Evolutionary conservation across 2,113 vertebrate species (phyloP).

Genomic region (Cyanistes caeruleus): DNA sequence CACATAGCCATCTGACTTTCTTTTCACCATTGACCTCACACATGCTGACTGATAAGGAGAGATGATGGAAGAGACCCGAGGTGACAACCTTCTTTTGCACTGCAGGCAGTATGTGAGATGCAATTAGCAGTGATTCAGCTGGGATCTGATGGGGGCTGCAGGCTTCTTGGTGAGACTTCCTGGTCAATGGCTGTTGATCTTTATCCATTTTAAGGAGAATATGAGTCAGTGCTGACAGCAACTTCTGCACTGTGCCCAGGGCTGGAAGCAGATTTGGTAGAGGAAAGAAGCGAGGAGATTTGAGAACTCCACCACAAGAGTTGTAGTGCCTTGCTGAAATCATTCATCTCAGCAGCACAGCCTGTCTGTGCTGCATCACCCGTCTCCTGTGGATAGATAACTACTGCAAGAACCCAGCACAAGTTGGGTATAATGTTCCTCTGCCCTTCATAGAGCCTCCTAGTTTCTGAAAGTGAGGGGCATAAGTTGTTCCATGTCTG

Average conservation of each 20-base stretch:
- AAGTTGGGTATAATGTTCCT: neutral
- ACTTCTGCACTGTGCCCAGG: neutral
- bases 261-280: neutral
- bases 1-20: fast-evolving
- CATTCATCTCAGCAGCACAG: neutral
- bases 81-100: neutral
- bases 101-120: neutral
- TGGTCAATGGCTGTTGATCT: neutral
- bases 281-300: neutral
- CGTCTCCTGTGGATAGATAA: neutral
- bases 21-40: neutral
- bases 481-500: neutral
- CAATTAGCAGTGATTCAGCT: neutral
- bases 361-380: neutral
- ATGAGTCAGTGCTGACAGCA: neutral
- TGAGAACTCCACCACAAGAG: neutral
- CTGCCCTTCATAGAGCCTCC: neutral
- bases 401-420: neutral
- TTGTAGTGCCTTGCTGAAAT: neutral
- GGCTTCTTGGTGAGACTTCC: neutral
- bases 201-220: neutral
- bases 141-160: neutral
- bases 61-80: neutral
- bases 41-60: neutral
- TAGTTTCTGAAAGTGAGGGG: neutral